Evolutionary conservation across 2,797 vertebrate genomes (phyloP).

Genomic region (Coendou prehensilis): DNA sequence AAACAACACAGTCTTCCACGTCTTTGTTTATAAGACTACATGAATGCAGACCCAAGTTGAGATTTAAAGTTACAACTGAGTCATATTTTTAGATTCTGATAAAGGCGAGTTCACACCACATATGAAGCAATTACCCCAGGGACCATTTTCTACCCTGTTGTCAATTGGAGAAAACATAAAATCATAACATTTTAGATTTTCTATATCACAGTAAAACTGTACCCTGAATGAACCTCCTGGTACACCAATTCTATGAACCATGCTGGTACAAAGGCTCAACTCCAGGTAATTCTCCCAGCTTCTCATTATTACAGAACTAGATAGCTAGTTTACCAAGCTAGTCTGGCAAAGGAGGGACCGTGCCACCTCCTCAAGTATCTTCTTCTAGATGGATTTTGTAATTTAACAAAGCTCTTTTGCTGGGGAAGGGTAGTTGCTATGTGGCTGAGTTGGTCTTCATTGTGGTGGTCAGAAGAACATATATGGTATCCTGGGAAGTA

Average conservation of each 20-base stretch:
- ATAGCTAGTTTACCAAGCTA: neutral
- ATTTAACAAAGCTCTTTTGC: neutral
- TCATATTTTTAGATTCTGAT: neutral
- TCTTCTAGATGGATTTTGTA: neutral
- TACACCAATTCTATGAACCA: neutral
- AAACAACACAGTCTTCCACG: neutral
- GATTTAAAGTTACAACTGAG: neutral
- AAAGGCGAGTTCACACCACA: neutral
- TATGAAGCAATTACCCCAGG: neutral
- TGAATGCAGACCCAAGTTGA: neutral
- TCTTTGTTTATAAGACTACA: neutral
- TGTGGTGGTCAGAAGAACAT: neutral
- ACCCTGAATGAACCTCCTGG: neutral
- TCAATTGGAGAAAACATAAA: neutral
- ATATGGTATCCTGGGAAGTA: neutral
- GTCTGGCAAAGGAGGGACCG: neutral
- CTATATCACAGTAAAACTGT: neutral
- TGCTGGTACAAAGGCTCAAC: neutral
- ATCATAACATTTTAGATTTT: constrained; percentile 26
- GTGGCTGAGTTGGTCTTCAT: neutral
- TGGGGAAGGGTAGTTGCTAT: neutral
- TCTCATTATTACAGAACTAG: neutral
- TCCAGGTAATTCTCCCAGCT: neutral
- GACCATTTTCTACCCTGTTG: neutral
- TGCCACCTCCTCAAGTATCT: neutral